phyloP scores from a whole-genome alignment of 2,113 vertebrate species.

The Lagopus muta region DNA sequence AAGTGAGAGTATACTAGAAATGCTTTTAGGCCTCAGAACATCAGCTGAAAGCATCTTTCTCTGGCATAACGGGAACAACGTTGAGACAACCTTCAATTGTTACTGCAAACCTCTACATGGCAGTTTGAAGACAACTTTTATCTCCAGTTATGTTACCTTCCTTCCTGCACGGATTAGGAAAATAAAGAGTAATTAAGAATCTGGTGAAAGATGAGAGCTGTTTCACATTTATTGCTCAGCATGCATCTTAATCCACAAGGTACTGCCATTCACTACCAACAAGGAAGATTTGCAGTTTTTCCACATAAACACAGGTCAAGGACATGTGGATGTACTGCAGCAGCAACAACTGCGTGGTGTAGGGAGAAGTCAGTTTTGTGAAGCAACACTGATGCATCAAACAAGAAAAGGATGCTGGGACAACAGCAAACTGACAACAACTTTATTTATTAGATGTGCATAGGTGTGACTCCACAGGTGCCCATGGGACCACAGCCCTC shows the following conservation, averaged over 20 bases:
- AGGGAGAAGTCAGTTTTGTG: not conserved
- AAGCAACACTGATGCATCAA: not conserved
- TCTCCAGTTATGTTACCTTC: not conserved
- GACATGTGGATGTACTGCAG: not conserved
- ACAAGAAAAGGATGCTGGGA: not conserved
- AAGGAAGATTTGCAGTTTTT: not conserved
- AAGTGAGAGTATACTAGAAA: rapidly evolving
- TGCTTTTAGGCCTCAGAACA: not conserved
- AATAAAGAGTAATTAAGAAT: not conserved
- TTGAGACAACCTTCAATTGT: rapidly evolving
- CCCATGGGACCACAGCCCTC: rapidly evolving
- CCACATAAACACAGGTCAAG: not conserved
- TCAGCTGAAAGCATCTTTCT: not conserved
- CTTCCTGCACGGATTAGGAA: not conserved
- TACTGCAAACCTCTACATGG: not conserved
- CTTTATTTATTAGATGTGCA: slow-evolving; percentile 59
- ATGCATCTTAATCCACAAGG: not conserved
- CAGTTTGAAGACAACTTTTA: not conserved
- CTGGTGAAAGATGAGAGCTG: not conserved
- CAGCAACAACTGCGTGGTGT: not conserved
- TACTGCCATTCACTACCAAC: not conserved
- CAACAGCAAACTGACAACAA: not conserved
- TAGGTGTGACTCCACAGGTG: not conserved
- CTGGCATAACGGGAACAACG: rapidly evolving
- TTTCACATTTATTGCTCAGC: not conserved